These are phyloP conservation scores for Noctilio leporinus DNA, from an alignment of 2,113 vertebrate species.

Conservation along the genomic window DNA sequence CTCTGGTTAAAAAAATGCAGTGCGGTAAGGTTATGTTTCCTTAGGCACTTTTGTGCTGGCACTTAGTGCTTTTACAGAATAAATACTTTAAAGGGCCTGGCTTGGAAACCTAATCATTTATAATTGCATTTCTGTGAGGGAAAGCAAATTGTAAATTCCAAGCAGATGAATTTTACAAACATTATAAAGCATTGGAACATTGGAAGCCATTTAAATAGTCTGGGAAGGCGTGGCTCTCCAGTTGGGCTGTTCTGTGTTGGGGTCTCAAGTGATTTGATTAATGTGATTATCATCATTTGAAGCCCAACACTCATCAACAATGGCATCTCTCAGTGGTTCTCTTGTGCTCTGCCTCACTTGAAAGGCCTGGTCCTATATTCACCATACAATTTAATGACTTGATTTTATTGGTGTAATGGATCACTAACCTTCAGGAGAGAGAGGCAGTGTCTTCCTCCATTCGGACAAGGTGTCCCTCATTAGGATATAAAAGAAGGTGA, in stretches of 20 bases:
- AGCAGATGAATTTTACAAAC: background rate
- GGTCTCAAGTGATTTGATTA: background rate
- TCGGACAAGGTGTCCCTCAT: background rate
- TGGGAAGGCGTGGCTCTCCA: background rate
- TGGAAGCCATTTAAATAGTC: background rate
- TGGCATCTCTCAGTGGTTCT: background rate
- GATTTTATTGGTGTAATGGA: background rate
- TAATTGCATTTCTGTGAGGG: constrained; percentile 2
- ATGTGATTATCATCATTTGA: background rate
- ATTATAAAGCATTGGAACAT: background rate
- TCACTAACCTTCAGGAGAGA: background rate
- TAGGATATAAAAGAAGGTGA: background rate
- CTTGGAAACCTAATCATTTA: background rate
- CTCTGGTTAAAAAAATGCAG: background rate
- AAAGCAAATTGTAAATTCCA: background rate
- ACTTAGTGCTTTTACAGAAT: background rate
- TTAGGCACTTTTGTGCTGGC: background rate
- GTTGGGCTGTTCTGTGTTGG: background rate
- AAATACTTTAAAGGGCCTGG: background rate
- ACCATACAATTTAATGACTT: background rate
- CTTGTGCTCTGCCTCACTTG: background rate
- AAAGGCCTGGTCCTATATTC: background rate
- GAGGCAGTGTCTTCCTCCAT: background rate
- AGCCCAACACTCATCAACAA: background rate
- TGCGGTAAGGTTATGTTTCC: background rate